These are phyloP conservation scores for Calidris pygmaea DNA, from an alignment of 2,113 vertebrate species.

Conservation along the genomic window DNA sequence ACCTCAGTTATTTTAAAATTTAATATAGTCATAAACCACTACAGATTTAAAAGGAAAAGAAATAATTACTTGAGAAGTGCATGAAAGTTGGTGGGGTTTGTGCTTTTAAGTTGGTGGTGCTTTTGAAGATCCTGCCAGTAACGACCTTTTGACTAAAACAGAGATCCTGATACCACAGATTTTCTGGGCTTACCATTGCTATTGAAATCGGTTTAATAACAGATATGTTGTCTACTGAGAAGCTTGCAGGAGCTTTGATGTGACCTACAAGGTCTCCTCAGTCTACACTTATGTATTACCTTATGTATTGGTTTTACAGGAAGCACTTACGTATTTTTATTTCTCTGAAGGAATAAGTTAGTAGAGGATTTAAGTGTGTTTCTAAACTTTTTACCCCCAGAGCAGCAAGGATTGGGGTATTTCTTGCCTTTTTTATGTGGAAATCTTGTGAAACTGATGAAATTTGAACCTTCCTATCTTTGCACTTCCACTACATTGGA, in stretches of 20 bases:
- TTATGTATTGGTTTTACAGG: background rate
- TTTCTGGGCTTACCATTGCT: background rate
- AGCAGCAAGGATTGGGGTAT: background rate
- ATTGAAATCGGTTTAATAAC: background rate
- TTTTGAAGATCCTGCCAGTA: conserved; percentile 16
- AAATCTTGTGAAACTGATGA: conserved; percentile 11
- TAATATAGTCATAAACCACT: background rate
- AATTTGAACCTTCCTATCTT: background rate
- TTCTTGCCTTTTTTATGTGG: background rate
- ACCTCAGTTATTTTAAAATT: background rate
- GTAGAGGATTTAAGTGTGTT: background rate
- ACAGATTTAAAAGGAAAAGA: background rate
- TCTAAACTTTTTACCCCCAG: background rate
- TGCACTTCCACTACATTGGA: background rate
- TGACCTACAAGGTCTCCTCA: background rate
- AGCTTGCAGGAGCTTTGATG: background rate
- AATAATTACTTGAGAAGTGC: background rate
- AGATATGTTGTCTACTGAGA: background rate
- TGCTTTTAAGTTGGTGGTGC: background rate
- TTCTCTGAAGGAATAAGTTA: background rate
- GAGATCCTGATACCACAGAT: background rate
- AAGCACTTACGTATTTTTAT: background rate
- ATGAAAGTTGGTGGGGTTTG: background rate
- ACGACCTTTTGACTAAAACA: background rate
- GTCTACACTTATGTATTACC: background rate